Evolutionary conservation across 2,113 vertebrate species (phyloP).

Genomic region (human): DNA sequence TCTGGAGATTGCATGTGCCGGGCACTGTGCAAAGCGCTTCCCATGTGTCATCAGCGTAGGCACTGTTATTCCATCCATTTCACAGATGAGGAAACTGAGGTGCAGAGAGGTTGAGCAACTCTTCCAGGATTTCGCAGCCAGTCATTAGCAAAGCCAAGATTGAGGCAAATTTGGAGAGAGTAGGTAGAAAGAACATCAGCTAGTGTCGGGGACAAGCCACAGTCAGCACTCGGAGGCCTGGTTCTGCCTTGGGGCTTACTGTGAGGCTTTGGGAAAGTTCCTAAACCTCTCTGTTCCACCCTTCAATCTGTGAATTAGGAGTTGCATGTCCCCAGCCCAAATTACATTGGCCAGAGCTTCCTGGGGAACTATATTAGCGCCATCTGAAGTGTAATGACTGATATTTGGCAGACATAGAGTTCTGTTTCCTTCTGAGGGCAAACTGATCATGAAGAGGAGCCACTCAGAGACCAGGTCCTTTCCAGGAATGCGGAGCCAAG

Average conservation of each 20-base stretch:
- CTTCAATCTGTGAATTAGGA: background rate
- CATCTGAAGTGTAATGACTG: background rate
- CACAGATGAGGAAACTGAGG: background rate
- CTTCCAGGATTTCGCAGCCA: background rate
- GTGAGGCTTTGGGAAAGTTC: background rate
- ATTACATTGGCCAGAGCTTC: background rate
- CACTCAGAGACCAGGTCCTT: background rate
- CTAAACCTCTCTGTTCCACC: background rate
- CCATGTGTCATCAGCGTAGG: rapidly evolving
- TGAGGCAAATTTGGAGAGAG: background rate
- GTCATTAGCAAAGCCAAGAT: background rate
- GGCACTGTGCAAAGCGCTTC: background rate
- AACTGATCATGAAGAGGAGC: background rate
- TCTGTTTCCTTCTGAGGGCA: background rate
- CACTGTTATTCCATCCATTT: background rate
- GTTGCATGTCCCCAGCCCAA: background rate
- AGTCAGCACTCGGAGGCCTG: background rate
- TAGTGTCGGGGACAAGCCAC: background rate
- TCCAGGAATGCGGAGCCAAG: too few relatives aligned
- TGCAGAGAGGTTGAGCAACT: background rate
- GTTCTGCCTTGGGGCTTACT: background rate
- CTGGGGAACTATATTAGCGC: background rate
- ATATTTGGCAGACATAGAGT: background rate
- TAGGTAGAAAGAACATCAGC: background rate
- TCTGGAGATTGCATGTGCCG: background rate